Conservation (phyloP, 1,140 invertebrate genomes). For the Lethocerus indicus region DNA sequence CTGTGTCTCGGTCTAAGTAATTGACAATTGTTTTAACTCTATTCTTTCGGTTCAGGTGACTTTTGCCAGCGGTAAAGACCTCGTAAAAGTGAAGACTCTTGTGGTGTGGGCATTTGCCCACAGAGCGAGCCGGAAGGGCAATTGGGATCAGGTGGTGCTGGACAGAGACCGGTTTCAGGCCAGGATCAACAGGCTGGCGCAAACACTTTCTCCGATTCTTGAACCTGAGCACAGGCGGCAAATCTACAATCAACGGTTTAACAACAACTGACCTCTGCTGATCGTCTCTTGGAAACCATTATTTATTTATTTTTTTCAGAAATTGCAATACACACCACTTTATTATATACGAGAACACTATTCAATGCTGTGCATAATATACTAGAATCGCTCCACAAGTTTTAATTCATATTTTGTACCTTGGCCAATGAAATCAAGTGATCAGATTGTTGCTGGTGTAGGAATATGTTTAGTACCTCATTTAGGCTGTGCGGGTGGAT, state of each 20-base stretch:
- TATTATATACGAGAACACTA: too few species aligned
- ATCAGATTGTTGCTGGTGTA: too few species aligned
- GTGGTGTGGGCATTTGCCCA: conserved; percentile 43
- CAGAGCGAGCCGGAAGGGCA: conserved; percentile 37
- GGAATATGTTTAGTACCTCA: too few species aligned
- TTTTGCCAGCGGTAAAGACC: conserved; percentile 30
- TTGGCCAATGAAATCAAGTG: too few species aligned
- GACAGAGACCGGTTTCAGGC: conserved; percentile 37
- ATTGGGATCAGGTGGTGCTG: conserved; percentile 40
- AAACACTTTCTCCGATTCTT: conserved; percentile 30
- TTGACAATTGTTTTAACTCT: too few species aligned
- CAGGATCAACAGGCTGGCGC: conserved; percentile 27
- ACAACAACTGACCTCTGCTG: not conserved
- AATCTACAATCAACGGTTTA: conserved; percentile 26
- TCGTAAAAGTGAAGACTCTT: conserved; percentile 34
- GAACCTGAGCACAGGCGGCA: conserved; percentile 29
- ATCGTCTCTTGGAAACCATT: not conserved
- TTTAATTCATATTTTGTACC: too few species aligned
- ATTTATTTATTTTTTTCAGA: not conserved
- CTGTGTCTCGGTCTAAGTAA: too few species aligned
- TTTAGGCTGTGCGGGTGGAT: too few species aligned
- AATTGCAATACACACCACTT: too few species aligned
- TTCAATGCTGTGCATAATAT: too few species aligned
- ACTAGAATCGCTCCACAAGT: too few species aligned
- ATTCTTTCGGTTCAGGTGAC: conserved; percentile 34